These are phyloP conservation scores for Lemur catta DNA, from an alignment of 2,797 vertebrate species.

Conservation along the genomic window DNA sequence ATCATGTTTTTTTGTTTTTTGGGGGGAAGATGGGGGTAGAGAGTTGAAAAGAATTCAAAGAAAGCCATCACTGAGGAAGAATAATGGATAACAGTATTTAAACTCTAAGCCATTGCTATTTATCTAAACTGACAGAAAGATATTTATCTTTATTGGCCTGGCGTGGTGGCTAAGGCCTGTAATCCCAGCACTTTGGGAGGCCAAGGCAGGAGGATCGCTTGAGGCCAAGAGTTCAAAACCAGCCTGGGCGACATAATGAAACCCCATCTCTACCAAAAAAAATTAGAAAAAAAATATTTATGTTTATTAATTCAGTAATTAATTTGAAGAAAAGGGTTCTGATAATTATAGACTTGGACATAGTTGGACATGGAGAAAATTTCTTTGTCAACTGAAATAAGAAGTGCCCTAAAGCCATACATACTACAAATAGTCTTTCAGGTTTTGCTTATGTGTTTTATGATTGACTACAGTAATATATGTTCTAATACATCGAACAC, in stretches of 20 bases:
- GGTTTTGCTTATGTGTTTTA: not conserved
- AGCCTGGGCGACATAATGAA: not conserved
- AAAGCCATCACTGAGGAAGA: not conserved
- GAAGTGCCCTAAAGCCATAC: not conserved
- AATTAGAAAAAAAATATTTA: not conserved
- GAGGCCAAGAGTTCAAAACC: not conserved
- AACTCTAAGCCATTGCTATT: not conserved
- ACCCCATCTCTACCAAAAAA: too few relatives aligned
- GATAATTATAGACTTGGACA: not conserved
- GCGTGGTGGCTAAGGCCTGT: not conserved
- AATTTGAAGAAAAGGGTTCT: not conserved
- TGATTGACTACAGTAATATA: not conserved
- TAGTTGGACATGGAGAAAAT: not conserved
- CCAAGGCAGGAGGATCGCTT: too few relatives aligned
- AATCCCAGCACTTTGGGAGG: not conserved
- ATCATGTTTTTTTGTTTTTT: not conserved
- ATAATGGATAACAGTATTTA: not conserved
- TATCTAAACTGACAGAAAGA: not conserved
- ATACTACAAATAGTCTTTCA: not conserved
- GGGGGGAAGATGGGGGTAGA: not conserved
- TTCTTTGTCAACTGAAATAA: not conserved
- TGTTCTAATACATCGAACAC: not conserved
- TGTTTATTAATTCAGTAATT: not conserved
- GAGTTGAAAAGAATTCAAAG: not conserved
- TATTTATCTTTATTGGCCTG: not conserved